Evolutionary conservation across 2,797 vertebrate genomes (phyloP).

Genomic region (Peromyscus attwateri): DNA sequence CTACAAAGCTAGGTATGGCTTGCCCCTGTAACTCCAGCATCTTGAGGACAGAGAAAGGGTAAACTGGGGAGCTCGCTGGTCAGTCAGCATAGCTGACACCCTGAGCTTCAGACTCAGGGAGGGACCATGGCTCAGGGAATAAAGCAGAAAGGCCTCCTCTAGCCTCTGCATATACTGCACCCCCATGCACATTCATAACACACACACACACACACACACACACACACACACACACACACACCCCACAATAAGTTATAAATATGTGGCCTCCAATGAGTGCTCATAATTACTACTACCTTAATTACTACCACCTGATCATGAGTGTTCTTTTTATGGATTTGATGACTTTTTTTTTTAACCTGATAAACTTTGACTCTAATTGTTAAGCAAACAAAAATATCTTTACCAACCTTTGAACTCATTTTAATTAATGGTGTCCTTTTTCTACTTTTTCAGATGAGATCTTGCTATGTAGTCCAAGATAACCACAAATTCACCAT

Average conservation of each 20-base stretch:
- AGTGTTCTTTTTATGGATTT: background rate
- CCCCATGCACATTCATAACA: background rate
- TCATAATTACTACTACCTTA: background rate
- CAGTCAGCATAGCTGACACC: background rate
- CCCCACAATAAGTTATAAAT: background rate
- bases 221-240: background rate
- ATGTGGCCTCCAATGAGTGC: background rate
- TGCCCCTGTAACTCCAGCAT: background rate
- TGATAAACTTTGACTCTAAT: background rate
- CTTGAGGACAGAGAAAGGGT: background rate
- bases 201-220: background rate
- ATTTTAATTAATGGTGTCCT: background rate
- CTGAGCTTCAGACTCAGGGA: background rate
- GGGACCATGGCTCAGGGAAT: background rate
- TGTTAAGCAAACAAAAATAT: background rate
- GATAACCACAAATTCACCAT: background rate
- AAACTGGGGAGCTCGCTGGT: background rate
- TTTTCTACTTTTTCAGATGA: background rate
- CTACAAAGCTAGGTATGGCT: background rate
- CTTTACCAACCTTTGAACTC: background rate
- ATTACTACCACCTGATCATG: background rate
- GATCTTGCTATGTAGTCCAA: background rate
- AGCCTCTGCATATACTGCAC: background rate
- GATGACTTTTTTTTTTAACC: background rate
- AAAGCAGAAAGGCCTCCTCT: background rate